Conservation (phyloP, 2,797 vertebrate genomes). For the Dendrocincla tyrannina region DNA sequence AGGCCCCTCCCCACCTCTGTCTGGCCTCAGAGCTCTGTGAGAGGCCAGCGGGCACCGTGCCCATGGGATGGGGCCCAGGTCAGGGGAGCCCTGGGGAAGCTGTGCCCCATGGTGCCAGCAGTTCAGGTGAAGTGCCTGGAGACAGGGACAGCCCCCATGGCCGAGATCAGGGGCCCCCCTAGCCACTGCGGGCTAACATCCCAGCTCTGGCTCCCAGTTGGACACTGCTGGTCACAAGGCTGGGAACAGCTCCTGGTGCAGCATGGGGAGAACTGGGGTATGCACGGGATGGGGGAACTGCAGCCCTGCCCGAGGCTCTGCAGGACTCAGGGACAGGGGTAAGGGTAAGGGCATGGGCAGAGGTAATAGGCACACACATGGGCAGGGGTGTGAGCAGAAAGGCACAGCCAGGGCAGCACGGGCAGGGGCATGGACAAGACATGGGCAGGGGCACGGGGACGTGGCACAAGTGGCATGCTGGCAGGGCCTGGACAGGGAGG, state of each 20-base stretch:
- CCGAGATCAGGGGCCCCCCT: background rate
- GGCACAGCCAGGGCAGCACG: no score
- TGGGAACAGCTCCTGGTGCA: background rate
- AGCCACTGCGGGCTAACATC: background rate
- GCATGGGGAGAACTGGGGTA: background rate
- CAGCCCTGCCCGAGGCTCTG: background rate
- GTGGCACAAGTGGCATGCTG: background rate
- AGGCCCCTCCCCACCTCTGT: background rate
- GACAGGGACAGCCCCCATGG: background rate
- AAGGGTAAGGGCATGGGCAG: background rate
- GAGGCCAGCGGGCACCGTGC: background rate
- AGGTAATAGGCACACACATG: no score
- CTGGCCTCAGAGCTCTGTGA: background rate
- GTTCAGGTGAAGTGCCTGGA: background rate
- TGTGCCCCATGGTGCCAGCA: rapidly evolving
- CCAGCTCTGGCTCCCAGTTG: background rate
- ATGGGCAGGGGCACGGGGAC: background rate
- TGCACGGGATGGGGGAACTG: rapidly evolving
- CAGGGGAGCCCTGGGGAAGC: background rate
- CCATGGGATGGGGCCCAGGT: background rate
- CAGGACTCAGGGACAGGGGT: background rate
- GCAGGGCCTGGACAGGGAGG: background rate
- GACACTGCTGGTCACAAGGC: background rate
- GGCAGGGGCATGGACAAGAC: background rate
- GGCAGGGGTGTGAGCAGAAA: background rate